Conservation (phyloP, 1,140 invertebrate genomes). For the Lepidostoma basale region DNA sequence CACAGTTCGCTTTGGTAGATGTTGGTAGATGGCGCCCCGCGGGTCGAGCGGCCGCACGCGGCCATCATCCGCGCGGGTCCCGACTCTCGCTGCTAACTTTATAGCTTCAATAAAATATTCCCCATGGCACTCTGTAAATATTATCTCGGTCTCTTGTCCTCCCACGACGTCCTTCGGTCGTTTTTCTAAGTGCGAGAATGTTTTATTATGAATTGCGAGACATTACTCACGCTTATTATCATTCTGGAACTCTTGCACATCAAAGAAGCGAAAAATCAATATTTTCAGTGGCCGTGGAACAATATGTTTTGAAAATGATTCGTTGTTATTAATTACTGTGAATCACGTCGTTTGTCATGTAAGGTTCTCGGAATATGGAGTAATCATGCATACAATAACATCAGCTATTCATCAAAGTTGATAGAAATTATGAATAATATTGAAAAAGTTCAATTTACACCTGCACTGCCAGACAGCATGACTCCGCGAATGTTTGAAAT, state of each 20-base stretch:
- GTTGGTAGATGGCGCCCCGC: not conserved
- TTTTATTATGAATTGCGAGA: conserved; percentile 15
- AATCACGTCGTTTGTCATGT: not conserved
- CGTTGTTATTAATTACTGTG: not conserved
- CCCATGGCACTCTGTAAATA: conserved; percentile 25
- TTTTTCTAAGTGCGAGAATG: conserved; percentile 22
- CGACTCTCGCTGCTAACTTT: conserved; percentile 4
- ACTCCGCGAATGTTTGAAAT: too few species aligned
- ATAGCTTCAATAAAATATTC: conserved; percentile 20
- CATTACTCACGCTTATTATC: conserved; percentile 24
- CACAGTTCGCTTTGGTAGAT: too few species aligned
- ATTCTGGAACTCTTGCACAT: conserved; percentile 1
- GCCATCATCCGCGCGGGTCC: not conserved
- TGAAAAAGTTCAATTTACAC: too few species aligned
- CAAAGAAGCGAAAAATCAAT: not conserved
- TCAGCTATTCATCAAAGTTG: too few species aligned
- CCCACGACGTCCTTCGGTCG: not conserved
- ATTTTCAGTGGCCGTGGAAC: not conserved
- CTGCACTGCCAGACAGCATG: too few species aligned
- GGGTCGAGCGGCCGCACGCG: not conserved
- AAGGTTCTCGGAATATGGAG: not conserved
- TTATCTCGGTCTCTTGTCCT: not conserved
- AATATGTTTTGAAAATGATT: not conserved
- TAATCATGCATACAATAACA: too few species aligned
- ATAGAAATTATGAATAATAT: too few species aligned